Evolutionary conservation across 2,113 vertebrate species (phyloP), one percentile per base, ranked within the genome.

Genomic region (Actinemys pallida): DNA sequence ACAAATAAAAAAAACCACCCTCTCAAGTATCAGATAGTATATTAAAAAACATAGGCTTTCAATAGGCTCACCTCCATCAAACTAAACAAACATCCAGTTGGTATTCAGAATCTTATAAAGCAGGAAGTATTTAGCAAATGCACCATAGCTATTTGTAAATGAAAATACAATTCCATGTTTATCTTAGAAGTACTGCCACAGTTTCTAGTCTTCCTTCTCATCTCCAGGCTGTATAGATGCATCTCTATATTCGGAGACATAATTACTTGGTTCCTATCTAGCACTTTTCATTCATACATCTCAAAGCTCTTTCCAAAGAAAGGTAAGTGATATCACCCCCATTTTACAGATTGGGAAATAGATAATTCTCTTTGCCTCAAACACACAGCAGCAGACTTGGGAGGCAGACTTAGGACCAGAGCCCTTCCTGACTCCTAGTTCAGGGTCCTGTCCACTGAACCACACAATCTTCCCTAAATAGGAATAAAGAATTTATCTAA

Each of bases 221-320:
- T 96, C 93, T 96, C 87, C 93, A 88, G 91, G 86, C 53, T 85
- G 45, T 47, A 47, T 84, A 76, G 93, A 89, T 35, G 39, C 47
- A 80, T 57, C 27, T 29, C 80, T 90, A 8, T 84, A 76, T 87
- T 93, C 86, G 87, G 85, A 92, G 52, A 80, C 76, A n/a, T 14
- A 92, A 53, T 94, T 89, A 72, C 86, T 95, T 91, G 39, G 76
- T 84, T 95, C 19, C 94, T 81, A 47, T 89, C 91, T 96, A 93
- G 83, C 53, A 79, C 47, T 90, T 96, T 50, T 50, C 72, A 53
- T 90, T 92, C 86, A 82, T 49, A 89, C 86, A 82, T 86, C 59
- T 89, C 91, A 79, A 56, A 93, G 80, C 42, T 85, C 76, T 85
- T 94, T 90, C n/a, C 90, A 42, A 86, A 56, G 76, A 76, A 0